phyloP scores from a whole-genome alignment of 2,113 vertebrate genomes.

The Glaucomys volans region DNA sequence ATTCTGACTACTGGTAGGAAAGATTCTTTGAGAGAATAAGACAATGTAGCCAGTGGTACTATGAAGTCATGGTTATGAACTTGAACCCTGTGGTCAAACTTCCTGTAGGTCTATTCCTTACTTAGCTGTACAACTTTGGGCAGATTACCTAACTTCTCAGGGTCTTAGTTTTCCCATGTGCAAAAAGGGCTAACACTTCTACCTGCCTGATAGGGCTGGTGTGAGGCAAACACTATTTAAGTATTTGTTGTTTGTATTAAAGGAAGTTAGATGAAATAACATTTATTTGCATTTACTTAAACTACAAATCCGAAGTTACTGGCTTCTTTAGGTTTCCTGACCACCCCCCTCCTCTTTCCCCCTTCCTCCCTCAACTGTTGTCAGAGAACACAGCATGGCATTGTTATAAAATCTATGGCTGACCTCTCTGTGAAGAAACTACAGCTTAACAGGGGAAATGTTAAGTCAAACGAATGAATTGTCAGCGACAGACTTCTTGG shows the following conservation, averaged over 20 bases:
- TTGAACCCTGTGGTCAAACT: neutral
- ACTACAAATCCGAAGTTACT: neutral
- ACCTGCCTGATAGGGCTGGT: neutral
- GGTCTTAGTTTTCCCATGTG: no score
- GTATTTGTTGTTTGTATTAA: neutral
- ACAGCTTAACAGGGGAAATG: neutral
- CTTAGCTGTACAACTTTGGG: neutral
- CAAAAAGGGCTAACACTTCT: neutral
- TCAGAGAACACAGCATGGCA: neutral
- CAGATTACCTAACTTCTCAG: neutral
- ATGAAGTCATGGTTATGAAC: neutral
- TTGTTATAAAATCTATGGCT: neutral
- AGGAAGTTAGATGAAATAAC: neutral
- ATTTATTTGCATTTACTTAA: slow-evolving; percentile 1
- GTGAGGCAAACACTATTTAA: neutral
- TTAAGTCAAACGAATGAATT: neutral
- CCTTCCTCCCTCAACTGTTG: neutral
- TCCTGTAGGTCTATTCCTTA: neutral
- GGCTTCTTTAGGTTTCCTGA: neutral
- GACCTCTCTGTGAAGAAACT: neutral
- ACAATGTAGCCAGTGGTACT: neutral
- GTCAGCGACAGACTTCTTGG: neutral
- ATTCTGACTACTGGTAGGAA: neutral
- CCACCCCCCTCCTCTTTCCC: neutral
- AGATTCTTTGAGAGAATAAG: neutral